Conservation (phyloP, 2,113 vertebrate genomes). For the Tricholaema leucomelas region DNA sequence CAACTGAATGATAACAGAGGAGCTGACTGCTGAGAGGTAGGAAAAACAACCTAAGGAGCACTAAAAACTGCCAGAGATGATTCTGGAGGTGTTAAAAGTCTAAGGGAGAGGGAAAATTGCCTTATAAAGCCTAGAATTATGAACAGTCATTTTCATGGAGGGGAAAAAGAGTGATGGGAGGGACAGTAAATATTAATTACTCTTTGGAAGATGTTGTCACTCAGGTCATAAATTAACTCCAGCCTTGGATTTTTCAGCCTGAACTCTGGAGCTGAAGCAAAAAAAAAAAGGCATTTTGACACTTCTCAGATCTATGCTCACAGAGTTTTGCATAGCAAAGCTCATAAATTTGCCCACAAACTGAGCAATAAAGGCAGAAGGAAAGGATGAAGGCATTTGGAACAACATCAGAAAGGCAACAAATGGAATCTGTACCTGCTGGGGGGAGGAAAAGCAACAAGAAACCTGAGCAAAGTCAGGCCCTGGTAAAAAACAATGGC, state of each 20-base stretch:
- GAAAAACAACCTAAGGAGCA: background rate
- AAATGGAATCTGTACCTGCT: background rate
- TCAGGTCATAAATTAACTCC: background rate
- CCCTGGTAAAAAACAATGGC: background rate
- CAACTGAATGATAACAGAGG: background rate
- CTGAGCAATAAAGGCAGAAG: background rate
- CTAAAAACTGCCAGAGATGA: background rate
- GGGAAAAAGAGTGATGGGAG: background rate
- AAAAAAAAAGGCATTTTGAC: background rate
- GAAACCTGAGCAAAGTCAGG: fast-evolving
- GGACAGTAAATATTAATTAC: background rate
- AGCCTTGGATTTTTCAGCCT: background rate
- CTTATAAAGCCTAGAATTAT: background rate
- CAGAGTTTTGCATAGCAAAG: background rate
- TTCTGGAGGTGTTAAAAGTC: background rate
- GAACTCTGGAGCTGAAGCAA: no score
- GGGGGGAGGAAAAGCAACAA: background rate
- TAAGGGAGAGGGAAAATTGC: background rate
- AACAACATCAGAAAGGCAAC: background rate
- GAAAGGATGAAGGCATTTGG: background rate
- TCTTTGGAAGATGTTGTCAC: background rate
- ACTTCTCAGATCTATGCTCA: background rate
- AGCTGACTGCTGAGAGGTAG: background rate
- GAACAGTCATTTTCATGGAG: background rate
- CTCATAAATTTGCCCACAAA: background rate